A percentile compares a stretch with the other conserved stretches of the same genome.
Conservation (phyloP, 2,797 vertebrate genomes). For the Podargus strigoides region DNA sequence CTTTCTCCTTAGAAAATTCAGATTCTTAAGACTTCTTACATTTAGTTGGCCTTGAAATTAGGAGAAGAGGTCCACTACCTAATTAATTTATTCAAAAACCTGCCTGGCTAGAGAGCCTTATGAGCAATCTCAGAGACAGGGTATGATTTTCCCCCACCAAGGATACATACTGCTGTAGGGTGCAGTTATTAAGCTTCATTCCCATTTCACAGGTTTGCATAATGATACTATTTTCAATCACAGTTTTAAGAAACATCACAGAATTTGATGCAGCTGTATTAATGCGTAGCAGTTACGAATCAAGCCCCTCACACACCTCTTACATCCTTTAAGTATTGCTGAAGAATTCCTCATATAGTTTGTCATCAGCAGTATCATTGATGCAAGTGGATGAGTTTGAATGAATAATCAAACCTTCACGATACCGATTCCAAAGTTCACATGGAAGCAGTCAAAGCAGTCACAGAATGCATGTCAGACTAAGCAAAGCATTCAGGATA, state of each 20-base stretch:
- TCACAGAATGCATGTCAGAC: not conserved
- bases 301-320: not conserved
- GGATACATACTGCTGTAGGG: not conserved
- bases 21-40: not conserved
- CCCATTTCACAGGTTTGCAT: not conserved
- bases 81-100: not conserved
- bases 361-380: not conserved
- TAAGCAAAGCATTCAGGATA: not conserved
- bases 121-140: not conserved
- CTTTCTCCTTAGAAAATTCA: not conserved
- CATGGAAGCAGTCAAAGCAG: not conserved
- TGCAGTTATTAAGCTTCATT: not conserved
- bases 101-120: not conserved
- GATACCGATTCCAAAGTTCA: not conserved
- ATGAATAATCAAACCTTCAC: not conserved
- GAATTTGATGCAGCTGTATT: not conserved
- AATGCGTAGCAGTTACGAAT: not conserved
- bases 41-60: not conserved
- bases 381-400: not conserved
- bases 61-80: not conserved
- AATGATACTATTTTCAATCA: not conserved
- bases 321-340: not conserved
- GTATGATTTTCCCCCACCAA: not conserved
- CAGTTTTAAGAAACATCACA: not conserved
- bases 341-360: not conserved